Evolutionary conservation across 2,888 invertebrate genomes (phyloP).

Genomic region (Pollenia griseotomentosa): DNA sequence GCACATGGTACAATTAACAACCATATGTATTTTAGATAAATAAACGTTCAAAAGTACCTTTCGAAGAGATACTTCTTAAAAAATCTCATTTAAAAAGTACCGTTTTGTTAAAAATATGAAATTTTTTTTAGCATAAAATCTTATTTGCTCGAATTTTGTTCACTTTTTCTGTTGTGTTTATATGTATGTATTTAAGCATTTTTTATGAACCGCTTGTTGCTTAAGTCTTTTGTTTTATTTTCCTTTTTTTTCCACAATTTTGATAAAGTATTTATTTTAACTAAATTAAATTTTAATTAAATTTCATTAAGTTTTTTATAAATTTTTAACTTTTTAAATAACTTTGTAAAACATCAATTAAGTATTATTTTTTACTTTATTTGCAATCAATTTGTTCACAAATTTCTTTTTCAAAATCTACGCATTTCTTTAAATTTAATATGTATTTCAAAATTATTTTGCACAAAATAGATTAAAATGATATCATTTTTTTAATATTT

Average conservation of each 20-base stretch:
- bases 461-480: conserved; percentile 55
- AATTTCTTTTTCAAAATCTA: neutral
- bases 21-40: too few species aligned
- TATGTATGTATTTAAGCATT: neutral
- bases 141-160: too few species aligned
- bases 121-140: too few species aligned
- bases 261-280: neutral
- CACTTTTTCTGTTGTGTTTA: neutral
- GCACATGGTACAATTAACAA: too few species aligned
- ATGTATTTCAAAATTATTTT: conserved; percentile 42
- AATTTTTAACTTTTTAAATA: neutral
- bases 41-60: too few species aligned
- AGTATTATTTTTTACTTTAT: neutral
- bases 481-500: conserved; percentile 54
- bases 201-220: conserved; percentile 12
- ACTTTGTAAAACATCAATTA: neutral
- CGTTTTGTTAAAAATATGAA: too few species aligned
- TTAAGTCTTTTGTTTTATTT: conserved; percentile 57
- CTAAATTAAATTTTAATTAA: too few species aligned
- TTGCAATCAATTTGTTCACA: neutral
- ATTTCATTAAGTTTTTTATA: too few species aligned
- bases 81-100: too few species aligned
- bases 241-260: neutral
- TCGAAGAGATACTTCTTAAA: too few species aligned
- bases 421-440: neutral